Base-by-base conservation (phyloP, 2,888 invertebrate species). In the Acrobasis repandana region DNA sequence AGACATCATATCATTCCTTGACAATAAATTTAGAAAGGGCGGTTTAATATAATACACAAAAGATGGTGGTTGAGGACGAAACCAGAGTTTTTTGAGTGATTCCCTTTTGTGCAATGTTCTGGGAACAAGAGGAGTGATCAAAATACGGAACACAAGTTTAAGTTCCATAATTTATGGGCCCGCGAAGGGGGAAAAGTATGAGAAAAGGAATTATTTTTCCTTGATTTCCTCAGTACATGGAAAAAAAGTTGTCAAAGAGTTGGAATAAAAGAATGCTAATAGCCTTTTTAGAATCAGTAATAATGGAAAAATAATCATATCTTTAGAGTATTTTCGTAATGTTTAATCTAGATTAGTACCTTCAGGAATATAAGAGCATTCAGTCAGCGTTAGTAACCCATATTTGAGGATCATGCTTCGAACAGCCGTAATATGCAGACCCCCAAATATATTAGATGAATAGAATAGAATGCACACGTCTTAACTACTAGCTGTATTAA, bases 1-100 rank as follows among this genome's bases (percentile, higher is more conserved):
- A 91, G 91, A 92, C 90, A 90, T 91, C 92, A 90, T 90, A 91
- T 90, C 86, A 88, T 88, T 87, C 84, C 80, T 79, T 78, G 77
- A 89, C 89, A 88, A 86, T 92, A 92, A 90, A 91, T 90, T 87
- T 81, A 75, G 79, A 84, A 87, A 86, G 86, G 85, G 83, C 89
- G 89, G 85, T 88, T 88, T 84, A 76, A 79, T 82, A 85, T 83
- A 78, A 77, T 72, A 81, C 79, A 91, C 86, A 91, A 91, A 84
- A 83, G 85, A 72, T 79, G 80, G 82, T 81, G 83, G 84, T 83
- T 85, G 78, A 77, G 80, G 76, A 73, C 76, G 75, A 77, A 83
- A 79, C 79, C 76, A 67, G 77, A 75, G 77, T 79, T 85, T 90
- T 88, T 86, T 77, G 71, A 81, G 73, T 77, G 75, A 82, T 80